Conservation (phyloP, 2,888 invertebrate species). For the Brenthis ino region DNA sequence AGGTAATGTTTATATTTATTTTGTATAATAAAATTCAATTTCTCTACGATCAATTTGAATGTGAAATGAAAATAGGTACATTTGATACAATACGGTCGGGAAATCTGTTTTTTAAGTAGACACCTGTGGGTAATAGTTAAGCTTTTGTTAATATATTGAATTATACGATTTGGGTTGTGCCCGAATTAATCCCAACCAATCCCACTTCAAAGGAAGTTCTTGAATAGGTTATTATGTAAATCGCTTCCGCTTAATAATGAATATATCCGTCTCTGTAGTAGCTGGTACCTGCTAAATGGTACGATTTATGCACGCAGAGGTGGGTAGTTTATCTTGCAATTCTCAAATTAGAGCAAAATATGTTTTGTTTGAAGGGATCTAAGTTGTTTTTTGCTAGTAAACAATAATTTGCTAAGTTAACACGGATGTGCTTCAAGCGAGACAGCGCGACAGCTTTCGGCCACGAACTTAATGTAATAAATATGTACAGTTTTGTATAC, state of each 20-base stretch:
- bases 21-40: too few relatives aligned
- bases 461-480: constrained; percentile 45
- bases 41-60: too few relatives aligned
- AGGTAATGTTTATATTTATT: too few relatives aligned
- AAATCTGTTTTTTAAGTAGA: too few relatives aligned
- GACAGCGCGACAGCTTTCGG: constrained; percentile 55
- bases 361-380: constrained; percentile 23
- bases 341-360: constrained; percentile 28
- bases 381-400: constrained; percentile 31
- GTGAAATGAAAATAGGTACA: too few relatives aligned
- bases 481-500: constrained; percentile 20
- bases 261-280: constrained; percentile 56
- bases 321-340: constrained; percentile 43
- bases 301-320: constrained; percentile 51
- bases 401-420: constrained; percentile 25
- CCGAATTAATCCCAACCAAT: constrained; percentile 27
- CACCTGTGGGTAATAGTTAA: neutral
- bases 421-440: constrained; percentile 44
- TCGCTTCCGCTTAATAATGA: constrained; percentile 52
- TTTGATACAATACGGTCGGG: too few relatives aligned
- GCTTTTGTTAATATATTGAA: constrained; percentile 20
- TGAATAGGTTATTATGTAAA: constrained; percentile 60
- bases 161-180: constrained; percentile 22
- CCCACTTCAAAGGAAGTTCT: constrained; percentile 41
- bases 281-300: constrained; percentile 51